Evolutionary conservation across 2,797 vertebrate genomes (phyloP).

Genomic region (Cossypha caffra): DNA sequence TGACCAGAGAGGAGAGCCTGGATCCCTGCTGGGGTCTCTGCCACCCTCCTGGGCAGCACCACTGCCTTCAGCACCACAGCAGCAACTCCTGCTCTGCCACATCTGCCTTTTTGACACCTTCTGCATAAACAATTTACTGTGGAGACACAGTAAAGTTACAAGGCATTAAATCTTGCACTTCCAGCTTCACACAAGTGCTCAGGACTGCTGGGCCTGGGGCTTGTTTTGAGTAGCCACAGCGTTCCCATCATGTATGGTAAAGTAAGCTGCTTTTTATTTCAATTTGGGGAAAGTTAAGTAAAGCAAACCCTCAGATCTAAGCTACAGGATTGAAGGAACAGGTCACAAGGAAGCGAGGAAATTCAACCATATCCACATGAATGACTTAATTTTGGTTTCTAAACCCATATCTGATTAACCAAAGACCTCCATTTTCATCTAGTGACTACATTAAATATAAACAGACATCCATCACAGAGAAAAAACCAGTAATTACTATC

Average conservation of each 20-base stretch:
- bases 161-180: conserved; percentile 47
- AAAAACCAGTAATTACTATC: background rate
- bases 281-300: conserved; percentile 12
- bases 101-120: background rate
- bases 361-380: conserved; percentile 26
- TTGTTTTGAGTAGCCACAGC: background rate
- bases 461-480: background rate
- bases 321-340: conserved; percentile 13
- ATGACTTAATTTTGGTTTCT: conserved; percentile 21
- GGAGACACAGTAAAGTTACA: conserved; percentile 21
- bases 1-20: background rate
- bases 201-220: conserved; percentile 13
- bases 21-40: background rate
- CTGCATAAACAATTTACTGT: background rate
- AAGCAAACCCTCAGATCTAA: conserved; percentile 43
- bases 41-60: background rate
- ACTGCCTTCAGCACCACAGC: rapidly evolving
- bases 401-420: conserved; percentile 22
- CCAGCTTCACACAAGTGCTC: background rate
- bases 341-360: conserved; percentile 21
- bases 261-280: conserved; percentile 53
- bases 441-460: background rate
- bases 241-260: background rate
- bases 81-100: background rate
- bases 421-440: conserved; percentile 15